Evolutionary conservation across 64 coral and sea anemone genomes (phyloP).

Genomic region (Stichodactyla mertensii): DNA sequence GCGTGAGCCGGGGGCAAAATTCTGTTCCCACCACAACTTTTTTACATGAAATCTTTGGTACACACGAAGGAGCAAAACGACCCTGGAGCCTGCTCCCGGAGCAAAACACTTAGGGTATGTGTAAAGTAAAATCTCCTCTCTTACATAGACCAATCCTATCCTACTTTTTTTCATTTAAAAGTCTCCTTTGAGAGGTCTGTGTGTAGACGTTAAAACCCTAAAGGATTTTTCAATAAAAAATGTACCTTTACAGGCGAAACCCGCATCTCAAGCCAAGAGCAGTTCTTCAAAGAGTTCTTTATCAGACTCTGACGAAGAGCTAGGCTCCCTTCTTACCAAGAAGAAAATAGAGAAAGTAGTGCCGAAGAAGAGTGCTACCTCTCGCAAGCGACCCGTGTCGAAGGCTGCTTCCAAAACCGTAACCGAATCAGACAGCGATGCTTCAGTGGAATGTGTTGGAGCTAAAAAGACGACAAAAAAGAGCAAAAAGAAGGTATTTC

Average conservation of each 20-base stretch:
- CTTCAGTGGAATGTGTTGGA: background rate
- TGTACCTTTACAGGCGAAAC: background rate
- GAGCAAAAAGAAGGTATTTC: background rate
- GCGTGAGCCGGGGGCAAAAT: too few relatives aligned
- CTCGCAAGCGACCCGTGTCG: background rate
- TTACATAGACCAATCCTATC: too few relatives aligned
- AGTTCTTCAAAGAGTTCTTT: background rate
- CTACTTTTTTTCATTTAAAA: too few relatives aligned
- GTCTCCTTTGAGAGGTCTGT: too few relatives aligned
- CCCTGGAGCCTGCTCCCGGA: too few relatives aligned
- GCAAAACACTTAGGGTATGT: too few relatives aligned
- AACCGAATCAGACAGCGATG: background rate
- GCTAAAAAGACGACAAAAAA: background rate
- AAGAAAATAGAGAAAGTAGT: background rate
- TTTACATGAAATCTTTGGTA: too few relatives aligned
- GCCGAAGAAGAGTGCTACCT: background rate
- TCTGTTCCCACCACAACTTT: too few relatives aligned
- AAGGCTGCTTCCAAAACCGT: background rate
- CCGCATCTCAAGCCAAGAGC: background rate
- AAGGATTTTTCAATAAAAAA: too few relatives aligned
- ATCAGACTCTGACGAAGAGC: constrained; percentile 13
- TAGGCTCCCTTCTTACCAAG: background rate
- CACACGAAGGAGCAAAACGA: too few relatives aligned
- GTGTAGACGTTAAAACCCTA: too few relatives aligned
- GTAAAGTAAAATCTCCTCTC: too few relatives aligned